These are phyloP conservation scores for Acanthacorydalis orientalis DNA, from an alignment of 2,888 invertebrate genomes.

Conservation along the genomic window DNA sequence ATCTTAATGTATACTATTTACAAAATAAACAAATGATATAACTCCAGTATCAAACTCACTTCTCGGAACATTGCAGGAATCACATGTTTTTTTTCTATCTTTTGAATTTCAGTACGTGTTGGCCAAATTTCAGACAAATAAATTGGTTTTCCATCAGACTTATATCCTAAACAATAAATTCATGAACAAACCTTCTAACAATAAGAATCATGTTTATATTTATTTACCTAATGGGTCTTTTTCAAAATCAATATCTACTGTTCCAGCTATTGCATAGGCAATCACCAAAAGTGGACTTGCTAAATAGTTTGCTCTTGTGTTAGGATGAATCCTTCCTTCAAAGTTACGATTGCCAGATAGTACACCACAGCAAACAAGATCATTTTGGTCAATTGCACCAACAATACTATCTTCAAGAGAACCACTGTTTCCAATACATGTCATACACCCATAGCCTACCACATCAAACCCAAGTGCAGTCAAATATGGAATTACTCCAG, in stretches of 20 bases:
- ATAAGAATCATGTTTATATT: not conserved
- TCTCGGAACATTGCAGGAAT: conserved; percentile 95
- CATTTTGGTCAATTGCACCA: conserved; percentile 83
- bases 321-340: conserved; percentile 94
- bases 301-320: conserved; percentile 91
- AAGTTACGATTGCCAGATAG: conserved; percentile 96
- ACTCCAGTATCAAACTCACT: conserved; percentile 27
- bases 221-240: conserved; percentile 60
- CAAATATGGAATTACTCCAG: conserved; percentile 79
- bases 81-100: conserved; percentile 72
- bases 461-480: conserved; percentile 80
- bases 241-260: conserved; percentile 89
- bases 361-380: conserved; percentile 88
- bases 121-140: conserved; percentile 94
- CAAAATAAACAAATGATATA: not conserved
- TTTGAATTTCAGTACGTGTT: conserved; percentile 72
- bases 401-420: conserved; percentile 84
- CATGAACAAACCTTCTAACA: not conserved
- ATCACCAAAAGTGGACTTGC: conserved; percentile 95
- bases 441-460: conserved; percentile 99
- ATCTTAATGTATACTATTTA: not conserved
- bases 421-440: conserved; percentile 97
- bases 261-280: conserved; percentile 93
- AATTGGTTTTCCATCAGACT: conserved; percentile 55
- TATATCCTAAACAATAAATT: conserved; percentile 29